Conservation (phyloP, 2,113 vertebrate genomes). For the Crotophaga sulcirostris region DNA sequence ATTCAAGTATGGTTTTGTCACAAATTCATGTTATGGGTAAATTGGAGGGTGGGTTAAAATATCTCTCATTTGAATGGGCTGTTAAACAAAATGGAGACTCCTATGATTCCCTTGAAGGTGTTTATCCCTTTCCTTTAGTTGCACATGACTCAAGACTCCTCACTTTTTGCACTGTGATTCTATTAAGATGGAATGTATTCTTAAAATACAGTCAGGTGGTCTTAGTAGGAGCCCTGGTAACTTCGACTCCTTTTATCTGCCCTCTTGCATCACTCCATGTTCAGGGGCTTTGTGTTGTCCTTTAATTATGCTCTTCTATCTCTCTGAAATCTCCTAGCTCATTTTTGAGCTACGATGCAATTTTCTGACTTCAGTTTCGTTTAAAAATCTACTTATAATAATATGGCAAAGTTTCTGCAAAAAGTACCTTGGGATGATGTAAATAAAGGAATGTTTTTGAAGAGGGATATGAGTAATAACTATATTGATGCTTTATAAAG, state of each 20-base stretch:
- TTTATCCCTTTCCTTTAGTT: neutral
- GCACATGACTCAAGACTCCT: neutral
- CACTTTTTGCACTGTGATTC: neutral
- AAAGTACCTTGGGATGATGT: neutral
- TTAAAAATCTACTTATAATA: neutral
- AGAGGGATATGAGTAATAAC: neutral
- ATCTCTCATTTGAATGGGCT: neutral
- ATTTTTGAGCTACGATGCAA: neutral
- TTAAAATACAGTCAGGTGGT: neutral
- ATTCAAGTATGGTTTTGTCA: neutral
- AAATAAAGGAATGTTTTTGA: neutral
- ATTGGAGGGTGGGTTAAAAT: accelerated
- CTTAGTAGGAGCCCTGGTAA: neutral
- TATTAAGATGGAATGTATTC: neutral
- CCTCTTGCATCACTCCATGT: neutral
- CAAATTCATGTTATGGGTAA: neutral
- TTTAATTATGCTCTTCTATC: neutral
- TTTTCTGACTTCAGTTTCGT: neutral
- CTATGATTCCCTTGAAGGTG: neutral
- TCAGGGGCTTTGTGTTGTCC: neutral
- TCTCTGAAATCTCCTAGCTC: neutral
- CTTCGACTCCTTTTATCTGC: neutral
- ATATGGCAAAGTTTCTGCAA: neutral
- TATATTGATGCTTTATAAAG: neutral
- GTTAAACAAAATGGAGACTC: neutral